These are phyloP conservation scores for Tubulanus polymorphus DNA, from an alignment of 2,888 invertebrate species.

Conservation along the genomic window DNA sequence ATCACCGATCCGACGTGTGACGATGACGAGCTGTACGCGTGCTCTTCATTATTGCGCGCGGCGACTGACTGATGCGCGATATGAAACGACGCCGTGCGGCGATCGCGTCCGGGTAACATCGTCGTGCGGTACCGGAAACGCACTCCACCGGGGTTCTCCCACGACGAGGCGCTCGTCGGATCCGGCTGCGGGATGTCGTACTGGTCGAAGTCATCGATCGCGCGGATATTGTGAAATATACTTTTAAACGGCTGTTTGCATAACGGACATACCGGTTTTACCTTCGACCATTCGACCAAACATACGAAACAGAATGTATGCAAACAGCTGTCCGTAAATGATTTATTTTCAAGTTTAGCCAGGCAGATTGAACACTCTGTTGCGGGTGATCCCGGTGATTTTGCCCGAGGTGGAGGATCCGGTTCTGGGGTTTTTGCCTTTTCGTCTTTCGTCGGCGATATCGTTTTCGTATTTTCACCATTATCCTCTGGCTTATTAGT, in stretches of 20 bases:
- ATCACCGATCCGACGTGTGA: too few relatives aligned
- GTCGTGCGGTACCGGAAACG: slow-evolving; percentile 51
- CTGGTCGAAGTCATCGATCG: slow-evolving; percentile 82
- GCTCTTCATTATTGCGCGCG: slow-evolving; percentile 11
- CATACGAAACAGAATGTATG: slow-evolving; percentile 94
- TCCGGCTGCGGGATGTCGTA: slow-evolving; percentile 58
- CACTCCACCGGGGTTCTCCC: slow-evolving; percentile 23
- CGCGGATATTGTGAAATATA: slow-evolving; percentile 87
- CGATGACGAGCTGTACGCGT: too few relatives aligned
- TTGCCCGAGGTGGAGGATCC: not conserved
- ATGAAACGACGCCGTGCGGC: not conserved
- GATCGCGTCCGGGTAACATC: slow-evolving; percentile 34
- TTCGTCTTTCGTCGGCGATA: too few relatives aligned
- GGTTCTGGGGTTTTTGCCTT: not conserved
- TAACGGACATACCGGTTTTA: slow-evolving; percentile 88
- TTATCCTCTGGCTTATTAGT: too few relatives aligned
- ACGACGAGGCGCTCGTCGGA: slow-evolving; percentile 13
- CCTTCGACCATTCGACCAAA: slow-evolving; percentile 88
- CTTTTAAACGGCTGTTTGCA: slow-evolving; percentile 89
- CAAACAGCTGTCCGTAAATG: slow-evolving; percentile 85
- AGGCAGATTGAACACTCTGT: slow-evolving; percentile 87
- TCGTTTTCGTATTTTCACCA: too few relatives aligned
- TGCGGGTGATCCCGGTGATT: slow-evolving; percentile 37
- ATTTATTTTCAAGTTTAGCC: slow-evolving; percentile 79
- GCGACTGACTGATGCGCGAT: not conserved